These are phyloP conservation scores for Aramus guarauna DNA, from an alignment of 2,113 vertebrate species.

Conservation along the genomic window DNA sequence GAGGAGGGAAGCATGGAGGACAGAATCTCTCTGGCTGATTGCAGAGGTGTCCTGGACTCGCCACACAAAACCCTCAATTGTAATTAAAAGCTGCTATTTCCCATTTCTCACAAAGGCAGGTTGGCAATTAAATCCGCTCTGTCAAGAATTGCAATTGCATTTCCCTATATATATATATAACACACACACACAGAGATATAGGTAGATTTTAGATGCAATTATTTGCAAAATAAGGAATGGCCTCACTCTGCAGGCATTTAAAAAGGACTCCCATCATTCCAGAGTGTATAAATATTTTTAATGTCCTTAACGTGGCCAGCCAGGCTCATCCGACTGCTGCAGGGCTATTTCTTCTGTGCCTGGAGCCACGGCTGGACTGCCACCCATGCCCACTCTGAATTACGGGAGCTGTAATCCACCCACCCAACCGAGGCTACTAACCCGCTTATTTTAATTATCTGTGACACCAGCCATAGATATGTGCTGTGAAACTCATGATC, in stretches of 20 bases:
- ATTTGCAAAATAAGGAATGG: background rate
- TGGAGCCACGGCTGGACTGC: background rate
- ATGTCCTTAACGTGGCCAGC: background rate
- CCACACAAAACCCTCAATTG: background rate
- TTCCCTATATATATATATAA: background rate
- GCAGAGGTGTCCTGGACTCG: background rate
- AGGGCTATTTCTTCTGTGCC: background rate
- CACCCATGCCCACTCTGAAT: background rate
- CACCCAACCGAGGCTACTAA: background rate
- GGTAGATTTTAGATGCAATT: background rate
- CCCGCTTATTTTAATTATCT: background rate
- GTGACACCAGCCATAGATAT: background rate
- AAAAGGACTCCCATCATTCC: background rate
- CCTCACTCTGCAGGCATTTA: background rate
- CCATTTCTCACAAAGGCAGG: background rate
- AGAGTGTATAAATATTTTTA: background rate
- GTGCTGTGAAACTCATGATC: background rate
- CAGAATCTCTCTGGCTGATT: background rate
- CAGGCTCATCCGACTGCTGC: background rate
- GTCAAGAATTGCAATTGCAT: background rate
- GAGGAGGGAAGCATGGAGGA: slow-evolving; percentile 11
- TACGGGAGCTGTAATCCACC: background rate
- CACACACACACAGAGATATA: fast-evolving
- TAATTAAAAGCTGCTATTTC: slow-evolving; percentile 29
- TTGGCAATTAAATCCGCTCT: background rate